Evolutionary conservation across 2,888 invertebrate species (phyloP), one percentile per base, ranked within the genome.

Genomic region (Chrysomela aeneicollis): DNA sequence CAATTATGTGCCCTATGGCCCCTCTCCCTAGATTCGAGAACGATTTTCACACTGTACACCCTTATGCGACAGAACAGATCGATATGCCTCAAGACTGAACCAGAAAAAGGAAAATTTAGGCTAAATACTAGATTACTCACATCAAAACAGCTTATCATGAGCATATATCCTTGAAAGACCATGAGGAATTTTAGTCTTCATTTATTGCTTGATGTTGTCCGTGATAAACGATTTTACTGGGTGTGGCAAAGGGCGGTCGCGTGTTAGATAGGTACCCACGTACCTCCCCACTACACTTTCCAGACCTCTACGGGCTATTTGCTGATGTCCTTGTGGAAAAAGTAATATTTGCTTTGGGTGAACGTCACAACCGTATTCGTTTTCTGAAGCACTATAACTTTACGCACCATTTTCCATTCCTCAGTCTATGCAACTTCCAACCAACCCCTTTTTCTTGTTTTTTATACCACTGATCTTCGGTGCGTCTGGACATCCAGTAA

Each of bases 51-150:
- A 77, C 42, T 51, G 76, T 79, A 61, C 78, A 78, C 78, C 78
- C 78, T 80, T 80, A 82, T 82, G 82, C 81, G 82, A 81, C 81
- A 81, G 76, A 78, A 76, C 76, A 78, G 80, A 82, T 82, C 82
- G 80, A 82, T 82, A 82, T 74, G 22, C 52, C 46, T 75, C 76
- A 77, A 78, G 77, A 79, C 77, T 80, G 80, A 80, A 80, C 79
- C 80, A 79, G 77, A 80, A 81, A 79, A 76, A 70, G 77, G 69
- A 49, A 54, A 73, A 72, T 74, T 70, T 69, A 69, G 69, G 68
- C 70, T 71, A 69, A 70, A 67, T 46, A 46, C 17, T 26, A 49
- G 54, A 72, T 67, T 80, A 82, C 82, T 82, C 79, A 82, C 82
- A 81, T 81, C 80, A 80, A 82, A 81, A 81, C 77, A 79, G 78